These are phyloP conservation scores for Babylonia areolata DNA, from an alignment of 1,140 invertebrate species.

Conservation along the genomic window DNA sequence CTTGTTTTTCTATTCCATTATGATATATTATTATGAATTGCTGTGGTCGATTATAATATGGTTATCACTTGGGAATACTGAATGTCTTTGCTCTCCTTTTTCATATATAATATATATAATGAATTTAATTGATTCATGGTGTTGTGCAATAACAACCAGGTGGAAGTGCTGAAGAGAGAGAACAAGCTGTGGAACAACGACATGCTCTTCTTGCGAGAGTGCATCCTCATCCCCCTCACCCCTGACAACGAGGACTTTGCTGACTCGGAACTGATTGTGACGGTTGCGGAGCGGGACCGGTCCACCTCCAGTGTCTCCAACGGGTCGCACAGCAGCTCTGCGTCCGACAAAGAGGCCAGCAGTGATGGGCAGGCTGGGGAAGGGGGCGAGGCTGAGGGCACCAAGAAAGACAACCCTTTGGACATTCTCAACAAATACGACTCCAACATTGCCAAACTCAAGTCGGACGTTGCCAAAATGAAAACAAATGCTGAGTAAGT, in stretches of 20 bases:
- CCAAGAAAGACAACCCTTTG: slow-evolving; percentile 38
- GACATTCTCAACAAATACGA: slow-evolving; percentile 70
- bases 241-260: slow-evolving; percentile 57
- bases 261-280: slow-evolving; percentile 45
- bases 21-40: too few species aligned
- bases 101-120: too few species aligned
- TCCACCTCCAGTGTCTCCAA: slow-evolving; percentile 10
- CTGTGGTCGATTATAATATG: too few species aligned
- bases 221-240: slow-evolving; percentile 60
- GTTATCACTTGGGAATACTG: too few species aligned
- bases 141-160: slow-evolving; percentile 9
- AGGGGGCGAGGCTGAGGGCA: neutral
- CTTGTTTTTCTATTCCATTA: too few species aligned
- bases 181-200: slow-evolving; percentile 71
- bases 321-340: neutral
- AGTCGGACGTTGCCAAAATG: slow-evolving; percentile 65
- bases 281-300: slow-evolving; percentile 9
- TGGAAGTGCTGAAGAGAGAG: slow-evolving; percentile 53
- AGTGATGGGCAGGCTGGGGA: neutral
- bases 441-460: slow-evolving; percentile 61
- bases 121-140: too few species aligned
- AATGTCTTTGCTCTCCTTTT: too few species aligned
- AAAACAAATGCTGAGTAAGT: slow-evolving; percentile 54
- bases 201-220: slow-evolving; percentile 63
- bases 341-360: slow-evolving; percentile 22